Conservation (phyloP, 2,888 invertebrate species). For the Cataglyphis altisquamis region DNA sequence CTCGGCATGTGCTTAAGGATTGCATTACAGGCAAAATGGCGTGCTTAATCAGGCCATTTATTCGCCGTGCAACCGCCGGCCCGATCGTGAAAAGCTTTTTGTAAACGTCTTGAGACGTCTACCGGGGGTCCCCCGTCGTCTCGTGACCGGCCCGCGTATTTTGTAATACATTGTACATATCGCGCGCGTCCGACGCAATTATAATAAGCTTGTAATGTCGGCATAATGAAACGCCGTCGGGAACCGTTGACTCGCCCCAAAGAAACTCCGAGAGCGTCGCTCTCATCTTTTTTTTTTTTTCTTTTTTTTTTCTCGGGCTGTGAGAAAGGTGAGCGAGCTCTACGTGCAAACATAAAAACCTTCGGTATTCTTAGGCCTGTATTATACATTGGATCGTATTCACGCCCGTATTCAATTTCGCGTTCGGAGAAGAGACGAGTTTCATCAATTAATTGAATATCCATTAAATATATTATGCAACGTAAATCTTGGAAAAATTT, state of each 20-base stretch:
- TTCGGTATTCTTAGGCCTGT: neutral
- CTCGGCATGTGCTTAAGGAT: slow-evolving; percentile 73
- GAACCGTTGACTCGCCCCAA: slow-evolving; percentile 32
- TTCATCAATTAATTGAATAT: slow-evolving; percentile 15
- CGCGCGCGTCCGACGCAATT: slow-evolving; percentile 76
- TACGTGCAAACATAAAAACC: neutral
- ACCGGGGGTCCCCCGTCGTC: slow-evolving; percentile 15
- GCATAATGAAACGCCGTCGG: slow-evolving; percentile 64
- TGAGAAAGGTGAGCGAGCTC: slow-evolving; percentile 30
- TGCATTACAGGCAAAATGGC: slow-evolving; percentile 82
- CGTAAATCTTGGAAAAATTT: neutral
- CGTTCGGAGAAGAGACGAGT: neutral
- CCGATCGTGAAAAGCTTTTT: slow-evolving; percentile 68
- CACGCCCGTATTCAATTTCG: neutral
- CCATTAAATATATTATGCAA: neutral
- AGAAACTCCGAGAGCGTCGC: slow-evolving; percentile 14
- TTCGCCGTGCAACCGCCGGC: slow-evolving; percentile 73
- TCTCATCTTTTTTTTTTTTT: slow-evolving; percentile 6
- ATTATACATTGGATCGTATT: too few species aligned
- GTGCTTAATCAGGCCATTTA: slow-evolving; percentile 83
- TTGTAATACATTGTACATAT: slow-evolving; percentile 68
- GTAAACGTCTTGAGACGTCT: slow-evolving; percentile 47
- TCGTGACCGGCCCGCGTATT: slow-evolving; percentile 52
- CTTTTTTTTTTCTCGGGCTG: neutral
- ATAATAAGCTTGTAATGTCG: slow-evolving; percentile 78